Base-by-base conservation (phyloP, 2,888 invertebrate species). In the Mechanitis messenoides region DNA sequence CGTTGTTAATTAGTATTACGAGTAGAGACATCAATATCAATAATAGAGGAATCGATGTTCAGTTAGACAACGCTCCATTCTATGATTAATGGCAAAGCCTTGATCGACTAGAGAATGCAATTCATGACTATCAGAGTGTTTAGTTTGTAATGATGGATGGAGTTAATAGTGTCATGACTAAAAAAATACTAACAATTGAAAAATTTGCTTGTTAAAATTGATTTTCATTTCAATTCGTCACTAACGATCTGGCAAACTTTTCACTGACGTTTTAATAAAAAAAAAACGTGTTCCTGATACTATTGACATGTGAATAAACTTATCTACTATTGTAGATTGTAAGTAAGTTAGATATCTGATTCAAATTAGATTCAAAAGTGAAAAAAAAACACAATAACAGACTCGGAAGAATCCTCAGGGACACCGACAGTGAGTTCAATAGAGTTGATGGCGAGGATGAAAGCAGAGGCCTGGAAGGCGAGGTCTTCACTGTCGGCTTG, bases 321-420 rank as follows among this genome's bases (percentile, higher is more conserved):
- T 38, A 38, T 38, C n/a, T n/a, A n/a, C n/a, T n/a, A n/a, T n/a
- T n/a, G n/a, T n/a, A n/a, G n/a, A n/a, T n/a, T n/a, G n/a, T n/a
- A n/a, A n/a, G n/a, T n/a, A n/a, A n/a, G n/a, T n/a, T n/a, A n/a
- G n/a, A n/a, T n/a, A n/a, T n/a, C n/a, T n/a, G n/a, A n/a, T n/a
- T n/a, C n/a, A n/a, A n/a, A 6, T 38, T 9, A 42, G 6, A 42
- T 4, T 33, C n/a, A n/a, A n/a, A n/a, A n/a, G 45, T 33, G 28
- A 20, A 47, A 6, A 3, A 7, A 45, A 46, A 47, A 45, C 65
- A 88, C 87, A 55, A 68, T 70, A 61, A 87, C 76, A 56, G 80
- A 69, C 33, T 70, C 72, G 60, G 88, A 88, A 45, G 83, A 63
- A 61, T 85, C 80, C 42, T 87, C 87, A 31, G 85, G 74, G 42